Percentiles rank a stretch among this genome's conserved stretches.
phyloP scores from a whole-genome alignment of 2,888 invertebrate species.

The Notocelia uddmanniana region DNA sequence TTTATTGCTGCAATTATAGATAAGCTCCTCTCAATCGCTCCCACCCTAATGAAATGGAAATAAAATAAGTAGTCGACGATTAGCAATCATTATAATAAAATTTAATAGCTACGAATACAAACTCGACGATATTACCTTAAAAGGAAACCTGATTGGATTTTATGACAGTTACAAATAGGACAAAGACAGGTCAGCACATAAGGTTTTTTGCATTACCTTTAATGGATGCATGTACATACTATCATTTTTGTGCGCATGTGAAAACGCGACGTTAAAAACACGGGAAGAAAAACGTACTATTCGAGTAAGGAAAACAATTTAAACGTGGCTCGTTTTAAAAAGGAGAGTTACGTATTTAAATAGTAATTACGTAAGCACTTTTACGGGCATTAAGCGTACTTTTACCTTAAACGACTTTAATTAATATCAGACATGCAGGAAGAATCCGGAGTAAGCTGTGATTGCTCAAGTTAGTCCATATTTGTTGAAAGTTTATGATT shows the following conservation, averaged over 20 bases:
- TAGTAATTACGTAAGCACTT: constrained; percentile 34
- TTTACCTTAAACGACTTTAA: constrained; percentile 42
- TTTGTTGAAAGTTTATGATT: constrained; percentile 62
- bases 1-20: constrained; percentile 23
- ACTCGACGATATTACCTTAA: constrained; percentile 51
- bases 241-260: constrained; percentile 11
- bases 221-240: constrained; percentile 13
- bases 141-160: constrained; percentile 56
- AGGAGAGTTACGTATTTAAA: constrained; percentile 24
- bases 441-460: constrained; percentile 35
- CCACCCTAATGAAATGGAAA: constrained; percentile 31
- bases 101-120: constrained; percentile 45
- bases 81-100: constrained; percentile 51
- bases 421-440: constrained; percentile 35
- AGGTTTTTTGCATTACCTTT: constrained; percentile 13
- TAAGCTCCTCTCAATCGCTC: neutral
- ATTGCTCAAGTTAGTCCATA: constrained; percentile 40
- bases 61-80: constrained; percentile 39
- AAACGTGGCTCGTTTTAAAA: constrained; percentile 22
- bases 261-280: constrained; percentile 10
- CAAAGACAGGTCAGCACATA: constrained; percentile 21
- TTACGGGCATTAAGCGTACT: constrained; percentile 28
- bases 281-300: constrained; percentile 6
- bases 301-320: constrained; percentile 12
- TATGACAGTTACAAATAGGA: constrained; percentile 40